Base-by-base conservation (phyloP, 2,888 invertebrate genomes). In the Muscina levida region DNA sequence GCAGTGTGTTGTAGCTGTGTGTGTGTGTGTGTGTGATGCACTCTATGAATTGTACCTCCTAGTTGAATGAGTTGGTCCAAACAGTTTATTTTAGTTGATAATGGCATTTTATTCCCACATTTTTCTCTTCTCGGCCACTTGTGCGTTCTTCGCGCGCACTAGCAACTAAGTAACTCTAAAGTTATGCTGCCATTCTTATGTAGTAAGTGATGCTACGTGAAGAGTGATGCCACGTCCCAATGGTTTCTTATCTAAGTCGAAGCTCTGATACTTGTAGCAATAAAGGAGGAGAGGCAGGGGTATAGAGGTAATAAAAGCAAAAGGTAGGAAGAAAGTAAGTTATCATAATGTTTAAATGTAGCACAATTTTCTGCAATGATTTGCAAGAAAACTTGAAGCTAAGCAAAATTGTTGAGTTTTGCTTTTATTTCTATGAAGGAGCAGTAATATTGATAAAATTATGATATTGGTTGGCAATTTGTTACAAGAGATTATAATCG, bases 391-490 rank as follows among this genome's bases (percentile, higher is more conserved):
- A 51, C 51, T 2, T 51, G 51, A 6, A 15, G 8, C 24, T n/a
- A n/a, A 53, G 11, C 24, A 57, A 80, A 76, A 57, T 56, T 76
- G 79, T 80, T 80, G 79, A 80, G 75, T 73, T 72, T 70, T 53
- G 10, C 2, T 11, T 22, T 8, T 53, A n/a, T 53, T 2, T 44
- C 44, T 11, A 13, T n/a, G n/a, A n/a, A n/a, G 2, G 10, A 13
- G 10, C 5, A 8, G 10, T 75, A 74, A 74, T 74, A 66, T 65
- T 62, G 72, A 68, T n/a, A 76, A 76, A 80, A 80, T 80, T 70
- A 72, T 76, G 68, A 76, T 72, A 76, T 80, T 65, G 76, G 72
- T 73, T 80, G 72, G 76, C 76, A 80, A 80, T 80, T 80, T 80
- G 72, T 75, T 67, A 72, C 22, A 62, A 66, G 67, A 79, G 67